Evolutionary conservation across 2,888 invertebrate species (phyloP).

Genomic region (Pseudococcus viburni): DNA sequence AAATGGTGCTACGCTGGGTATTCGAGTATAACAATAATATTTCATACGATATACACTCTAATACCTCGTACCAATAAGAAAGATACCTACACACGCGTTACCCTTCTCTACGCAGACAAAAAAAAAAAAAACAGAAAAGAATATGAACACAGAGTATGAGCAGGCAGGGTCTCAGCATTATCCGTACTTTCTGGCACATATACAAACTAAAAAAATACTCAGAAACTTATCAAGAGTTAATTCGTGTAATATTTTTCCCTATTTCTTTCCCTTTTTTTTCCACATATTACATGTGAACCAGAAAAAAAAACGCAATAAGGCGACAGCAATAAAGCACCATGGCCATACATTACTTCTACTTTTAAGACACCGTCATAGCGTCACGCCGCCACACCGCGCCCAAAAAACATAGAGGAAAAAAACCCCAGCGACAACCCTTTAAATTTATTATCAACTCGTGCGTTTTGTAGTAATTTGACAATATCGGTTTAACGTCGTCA

Average conservation of each 20-base stretch:
- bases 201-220: neutral
- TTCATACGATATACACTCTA: slow-evolving; percentile 40
- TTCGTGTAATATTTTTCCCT: slow-evolving; percentile 23
- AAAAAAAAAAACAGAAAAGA: too few species aligned
- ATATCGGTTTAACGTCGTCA: slow-evolving; percentile 2
- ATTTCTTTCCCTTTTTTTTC: neutral
- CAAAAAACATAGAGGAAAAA: neutral
- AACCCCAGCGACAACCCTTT: neutral
- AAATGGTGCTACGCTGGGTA: neutral
- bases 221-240: slow-evolving; percentile 43
- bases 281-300: neutral
- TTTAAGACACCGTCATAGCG: neutral
- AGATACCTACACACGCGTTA: neutral
- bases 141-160: neutral
- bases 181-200: neutral
- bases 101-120: too few species aligned
- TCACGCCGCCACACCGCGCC: too few species aligned
- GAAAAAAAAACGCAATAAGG: neutral
- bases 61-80: neutral
- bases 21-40: slow-evolving; percentile 26
- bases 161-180: neutral
- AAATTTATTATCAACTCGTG: slow-evolving; percentile 47
- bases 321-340: slow-evolving; percentile 7
- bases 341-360: neutral
- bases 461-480: slow-evolving; percentile 29